Base-by-base conservation (phyloP, 2,797 vertebrate genomes). In the Sphenopsis melanotis region DNA sequence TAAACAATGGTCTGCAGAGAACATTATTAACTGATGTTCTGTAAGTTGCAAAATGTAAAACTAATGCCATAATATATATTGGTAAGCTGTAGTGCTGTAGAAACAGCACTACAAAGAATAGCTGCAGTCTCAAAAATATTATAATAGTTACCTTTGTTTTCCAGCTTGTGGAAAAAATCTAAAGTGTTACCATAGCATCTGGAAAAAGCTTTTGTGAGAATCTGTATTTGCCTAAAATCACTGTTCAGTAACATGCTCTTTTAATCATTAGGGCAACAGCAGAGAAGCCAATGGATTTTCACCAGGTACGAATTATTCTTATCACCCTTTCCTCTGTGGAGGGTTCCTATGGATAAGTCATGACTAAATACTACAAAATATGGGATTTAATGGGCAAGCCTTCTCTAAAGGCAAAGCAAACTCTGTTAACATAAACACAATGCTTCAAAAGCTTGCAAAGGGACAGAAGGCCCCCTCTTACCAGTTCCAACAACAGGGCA, bases 401-500 rank as follows among this genome's bases (percentile, higher is more conserved):
- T 72, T 41, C 36, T 72, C 80, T 69, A 57, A 84, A 65, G 41
- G 56, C 63, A 84, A 89, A 83, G 49, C 30, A 74, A 11, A 5
- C 9, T 55, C 36, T 15, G 5, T 37, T 44, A 65, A 59, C 13
- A 15, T 10, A 42, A 68, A 72, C 7, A 75, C 23, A 74, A 15
- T 0, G 2, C 13, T 63, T 77, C 32, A 26, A 34, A 69, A 64
- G 66, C 42, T 19, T n/a, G 27, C 47, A 39, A 7, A 32, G 17
- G 34, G 57, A 47, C 5, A 17, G n/a, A 37, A 12, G 22, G 57
- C 17, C 8, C 66, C 15, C 55, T 95, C 97, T 98, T 97, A 99
- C 99, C 98, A 76, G 99, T 99, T 80, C 98, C 99, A 49, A 98
- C 94, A 42, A 99, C 98, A 1, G 99, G 99, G 82, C 99, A 99